Conservation (phyloP, 2,113 vertebrate genomes). For the Xyrauchen texanus region DNA sequence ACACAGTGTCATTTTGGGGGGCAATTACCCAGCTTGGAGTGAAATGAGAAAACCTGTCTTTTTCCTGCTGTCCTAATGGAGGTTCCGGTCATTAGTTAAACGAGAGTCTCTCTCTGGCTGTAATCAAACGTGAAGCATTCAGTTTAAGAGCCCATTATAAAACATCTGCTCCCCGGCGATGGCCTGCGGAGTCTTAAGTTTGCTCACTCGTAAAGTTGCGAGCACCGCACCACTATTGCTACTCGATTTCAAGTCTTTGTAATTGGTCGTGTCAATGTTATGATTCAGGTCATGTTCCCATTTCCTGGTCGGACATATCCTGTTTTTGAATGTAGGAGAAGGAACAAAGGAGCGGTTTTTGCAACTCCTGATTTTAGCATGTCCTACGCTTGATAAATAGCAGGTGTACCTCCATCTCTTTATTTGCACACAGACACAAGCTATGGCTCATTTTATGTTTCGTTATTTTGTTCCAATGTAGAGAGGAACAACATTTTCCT, state of each 20-base stretch:
- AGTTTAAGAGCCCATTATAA: slow-evolving; percentile 92
- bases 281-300: not conserved
- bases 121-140: slow-evolving; percentile 96
- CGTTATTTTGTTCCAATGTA: no score
- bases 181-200: slow-evolving; percentile 32
- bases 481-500: no score
- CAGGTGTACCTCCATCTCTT: no score
- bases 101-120: slow-evolving; percentile 89
- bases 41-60: slow-evolving; percentile 87
- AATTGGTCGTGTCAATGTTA: not conserved
- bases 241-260: no score
- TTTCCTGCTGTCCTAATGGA: slow-evolving; percentile 90
- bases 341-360: no score
- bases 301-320: no score
- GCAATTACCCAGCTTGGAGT: slow-evolving; percentile 81
- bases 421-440: no score
- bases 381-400: no score
- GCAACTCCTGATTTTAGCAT: no score
- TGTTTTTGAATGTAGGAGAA: no score
- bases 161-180: slow-evolving; percentile 88
- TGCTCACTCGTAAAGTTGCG: slow-evolving; percentile 17
- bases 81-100: slow-evolving; percentile 96
- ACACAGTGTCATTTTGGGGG: slow-evolving; percentile 72
- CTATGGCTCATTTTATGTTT: no score
- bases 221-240: not conserved